Evolutionary conservation across 2,888 invertebrate genomes (phyloP).

Genomic region (Priocnemis perturbator): DNA sequence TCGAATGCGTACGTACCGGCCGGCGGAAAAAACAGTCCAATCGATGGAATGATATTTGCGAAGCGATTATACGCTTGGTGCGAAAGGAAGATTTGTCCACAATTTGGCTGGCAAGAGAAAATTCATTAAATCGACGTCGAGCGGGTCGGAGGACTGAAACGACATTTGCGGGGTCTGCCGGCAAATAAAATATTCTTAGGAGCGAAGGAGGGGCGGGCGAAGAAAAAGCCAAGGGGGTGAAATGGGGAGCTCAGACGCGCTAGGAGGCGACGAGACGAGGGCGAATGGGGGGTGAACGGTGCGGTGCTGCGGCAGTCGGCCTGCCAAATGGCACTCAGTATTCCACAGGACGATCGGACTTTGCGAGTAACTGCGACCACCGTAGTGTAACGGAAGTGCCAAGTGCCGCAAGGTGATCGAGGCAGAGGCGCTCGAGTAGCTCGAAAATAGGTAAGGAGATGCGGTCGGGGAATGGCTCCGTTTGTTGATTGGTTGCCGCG

Average conservation of each 20-base stretch:
- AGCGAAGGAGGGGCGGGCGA: neutral
- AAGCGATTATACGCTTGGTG: no score
- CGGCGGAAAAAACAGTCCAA: no score
- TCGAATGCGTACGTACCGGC: no score
- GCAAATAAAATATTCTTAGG: conserved; percentile 49
- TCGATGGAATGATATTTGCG: no score
- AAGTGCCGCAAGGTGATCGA: conserved; percentile 43
- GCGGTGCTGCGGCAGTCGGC: conserved; percentile 43
- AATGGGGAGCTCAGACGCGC: neutral
- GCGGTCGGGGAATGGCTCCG: conserved; percentile 4
- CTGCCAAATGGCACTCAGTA: conserved; percentile 72
- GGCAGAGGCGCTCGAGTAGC: conserved; percentile 28
- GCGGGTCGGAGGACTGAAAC: neutral
- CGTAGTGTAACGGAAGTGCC: conserved; percentile 67
- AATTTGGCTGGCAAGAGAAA: neutral
- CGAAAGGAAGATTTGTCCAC: no score
- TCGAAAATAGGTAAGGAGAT: conserved; percentile 39
- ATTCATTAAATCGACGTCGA: neutral
- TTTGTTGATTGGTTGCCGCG: no score
- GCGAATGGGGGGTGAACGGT: conserved; percentile 25
- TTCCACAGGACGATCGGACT: conserved; percentile 63
- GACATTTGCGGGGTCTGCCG: neutral
- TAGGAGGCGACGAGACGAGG: neutral
- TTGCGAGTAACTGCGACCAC: conserved; percentile 63
- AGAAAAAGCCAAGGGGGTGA: neutral